Percentiles rank a stretch among this genome's conserved stretches.
Evolutionary conservation across 2,797 vertebrate genomes (phyloP).

Genomic region (Rachycentron canadum): DNA sequence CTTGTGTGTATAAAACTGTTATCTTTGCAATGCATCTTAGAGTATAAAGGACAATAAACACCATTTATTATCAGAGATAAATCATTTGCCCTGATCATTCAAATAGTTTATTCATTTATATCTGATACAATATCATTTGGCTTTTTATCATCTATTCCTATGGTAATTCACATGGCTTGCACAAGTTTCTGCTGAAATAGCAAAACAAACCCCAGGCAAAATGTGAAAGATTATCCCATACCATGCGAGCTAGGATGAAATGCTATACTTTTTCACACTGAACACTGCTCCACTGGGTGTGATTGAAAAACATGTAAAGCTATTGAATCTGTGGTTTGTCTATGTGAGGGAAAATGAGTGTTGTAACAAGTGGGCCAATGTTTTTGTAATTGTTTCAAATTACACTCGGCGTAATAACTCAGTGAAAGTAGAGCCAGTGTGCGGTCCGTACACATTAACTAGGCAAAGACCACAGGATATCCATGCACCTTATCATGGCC

Average conservation of each 20-base stretch:
- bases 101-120: conserved; percentile 84
- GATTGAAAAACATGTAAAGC: conserved; percentile 88
- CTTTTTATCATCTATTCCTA: conserved; percentile 80
- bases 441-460: conserved; percentile 76
- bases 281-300: conserved; percentile 88
- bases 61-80: conserved; percentile 78
- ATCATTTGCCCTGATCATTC: conserved; percentile 81
- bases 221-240: conserved; percentile 88
- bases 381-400: conserved; percentile 89
- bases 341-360: conserved; percentile 85
- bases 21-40: conserved; percentile 74
- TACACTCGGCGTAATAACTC: conserved; percentile 84
- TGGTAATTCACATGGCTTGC: conserved; percentile 87
- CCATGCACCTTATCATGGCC: conserved; percentile 73
- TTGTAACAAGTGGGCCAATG: conserved; percentile 87
- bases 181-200: conserved; percentile 89
- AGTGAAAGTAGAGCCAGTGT: conserved; percentile 80
- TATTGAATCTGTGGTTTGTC: conserved; percentile 88
- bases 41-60: conserved; percentile 69
- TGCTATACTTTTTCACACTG: conserved; percentile 86
- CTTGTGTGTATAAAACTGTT: conserved; percentile 71
- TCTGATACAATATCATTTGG: conserved; percentile 81
- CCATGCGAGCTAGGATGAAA: conserved; percentile 86
- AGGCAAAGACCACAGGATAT: conserved; percentile 79
- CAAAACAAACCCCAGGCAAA: conserved; percentile 89